Percentiles rank a stretch among this genome's conserved stretches.
Evolutionary conservation across 2,113 vertebrate genomes (phyloP).

Genomic region (Eurystomus gularis): DNA sequence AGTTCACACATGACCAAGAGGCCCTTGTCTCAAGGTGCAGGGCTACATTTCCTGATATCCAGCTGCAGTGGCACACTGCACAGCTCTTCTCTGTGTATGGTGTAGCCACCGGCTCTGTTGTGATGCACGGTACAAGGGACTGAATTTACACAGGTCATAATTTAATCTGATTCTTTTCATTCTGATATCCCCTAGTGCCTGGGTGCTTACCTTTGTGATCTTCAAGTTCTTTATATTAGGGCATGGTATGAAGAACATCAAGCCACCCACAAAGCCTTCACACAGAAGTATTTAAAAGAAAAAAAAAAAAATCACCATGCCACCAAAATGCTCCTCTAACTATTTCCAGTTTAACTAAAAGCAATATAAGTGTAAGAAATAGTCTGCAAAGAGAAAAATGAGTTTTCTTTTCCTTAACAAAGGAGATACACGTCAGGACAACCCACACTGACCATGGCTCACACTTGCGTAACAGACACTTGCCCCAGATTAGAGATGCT

Average conservation of each 20-base stretch:
- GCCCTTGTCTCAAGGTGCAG: background rate
- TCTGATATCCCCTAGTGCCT: background rate
- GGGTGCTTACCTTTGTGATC: background rate
- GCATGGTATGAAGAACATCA: background rate
- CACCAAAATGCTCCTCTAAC: background rate
- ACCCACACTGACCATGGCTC: background rate
- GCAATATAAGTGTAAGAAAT: background rate
- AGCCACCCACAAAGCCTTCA: background rate
- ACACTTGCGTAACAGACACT: accelerated
- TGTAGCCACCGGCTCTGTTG: background rate
- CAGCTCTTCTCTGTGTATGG: background rate
- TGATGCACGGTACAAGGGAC: background rate
- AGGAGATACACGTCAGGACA: background rate
- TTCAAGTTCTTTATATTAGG: background rate
- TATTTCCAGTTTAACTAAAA: background rate
- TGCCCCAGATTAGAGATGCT: background rate
- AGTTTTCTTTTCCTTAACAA: background rate
- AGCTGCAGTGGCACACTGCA: background rate
- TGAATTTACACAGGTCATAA: background rate
- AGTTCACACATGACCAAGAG: background rate
- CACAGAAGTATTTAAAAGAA: background rate
- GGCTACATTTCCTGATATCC: background rate
- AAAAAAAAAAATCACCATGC: background rate
- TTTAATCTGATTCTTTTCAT: background rate
- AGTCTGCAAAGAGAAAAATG: accelerated